Evolutionary conservation across 1,140 invertebrate species (phyloP).

Genomic region (Drosophila ananassae): DNA sequence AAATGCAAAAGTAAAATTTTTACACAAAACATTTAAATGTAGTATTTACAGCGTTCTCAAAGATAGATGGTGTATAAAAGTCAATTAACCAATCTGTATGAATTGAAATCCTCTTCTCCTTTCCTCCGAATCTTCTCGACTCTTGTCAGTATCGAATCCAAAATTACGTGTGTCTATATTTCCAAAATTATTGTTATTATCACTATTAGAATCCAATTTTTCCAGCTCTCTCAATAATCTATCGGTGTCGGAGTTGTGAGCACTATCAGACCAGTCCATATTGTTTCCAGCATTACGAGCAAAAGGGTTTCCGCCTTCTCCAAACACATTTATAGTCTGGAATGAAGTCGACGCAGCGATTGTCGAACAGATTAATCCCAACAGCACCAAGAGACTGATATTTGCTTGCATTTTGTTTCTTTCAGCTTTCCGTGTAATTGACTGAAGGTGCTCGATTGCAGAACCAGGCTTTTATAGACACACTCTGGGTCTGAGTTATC

Average conservation of each 20-base stretch:
- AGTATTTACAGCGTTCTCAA: background rate
- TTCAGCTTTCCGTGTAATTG: constrained; percentile 5
- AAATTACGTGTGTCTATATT: background rate
- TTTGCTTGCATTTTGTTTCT: constrained; percentile 31
- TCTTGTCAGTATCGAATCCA: constrained; percentile 15
- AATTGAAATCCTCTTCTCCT: constrained; percentile 4
- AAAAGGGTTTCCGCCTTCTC: background rate
- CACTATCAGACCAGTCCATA: background rate
- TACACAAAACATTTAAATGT: no score
- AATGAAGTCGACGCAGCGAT: constrained; percentile 8
- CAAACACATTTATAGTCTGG: constrained; percentile 20
- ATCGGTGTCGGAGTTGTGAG: constrained; percentile 19
- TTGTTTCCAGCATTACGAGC: background rate
- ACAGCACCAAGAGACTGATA: constrained; percentile 28
- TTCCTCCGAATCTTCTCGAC: background rate
- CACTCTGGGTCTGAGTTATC: constrained; percentile 25
- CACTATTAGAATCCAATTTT: constrained; percentile 11
- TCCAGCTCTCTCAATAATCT: constrained; percentile 11
- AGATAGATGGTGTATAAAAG: background rate
- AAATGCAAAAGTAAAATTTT: constrained; percentile 26
- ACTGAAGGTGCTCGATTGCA: constrained; percentile 29
- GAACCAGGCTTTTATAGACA: constrained; percentile 35
- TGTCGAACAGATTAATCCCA: constrained; percentile 20
- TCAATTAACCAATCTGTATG: background rate
- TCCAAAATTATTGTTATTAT: constrained; percentile 5